Evolutionary conservation across 1,140 invertebrate genomes (phyloP).

Genomic region (Ceratitis capitata): DNA sequence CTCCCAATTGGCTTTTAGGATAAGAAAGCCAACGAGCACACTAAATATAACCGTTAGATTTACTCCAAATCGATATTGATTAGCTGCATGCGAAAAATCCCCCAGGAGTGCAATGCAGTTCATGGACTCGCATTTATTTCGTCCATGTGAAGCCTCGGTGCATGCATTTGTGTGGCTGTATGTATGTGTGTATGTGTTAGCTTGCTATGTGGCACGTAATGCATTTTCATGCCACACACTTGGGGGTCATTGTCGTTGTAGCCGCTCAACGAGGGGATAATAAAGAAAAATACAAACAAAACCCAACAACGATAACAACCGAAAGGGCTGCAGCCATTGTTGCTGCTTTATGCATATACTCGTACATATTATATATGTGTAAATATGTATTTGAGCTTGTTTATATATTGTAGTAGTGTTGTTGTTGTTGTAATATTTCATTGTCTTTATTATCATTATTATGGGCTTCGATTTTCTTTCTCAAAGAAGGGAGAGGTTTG

Average conservation of each 20-base stretch:
- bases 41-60: neutral
- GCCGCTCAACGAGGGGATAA: neutral
- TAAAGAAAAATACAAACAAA: neutral
- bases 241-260: constrained; percentile 12
- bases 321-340: neutral
- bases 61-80: constrained; percentile 34
- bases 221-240: constrained; percentile 20
- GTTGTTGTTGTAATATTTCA: constrained; percentile 17
- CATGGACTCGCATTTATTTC: neutral
- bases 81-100: constrained; percentile 24
- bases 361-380: too few species aligned
- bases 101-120: neutral
- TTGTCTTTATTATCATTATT: constrained; percentile 17
- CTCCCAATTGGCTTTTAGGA: constrained; percentile 25
- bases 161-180: neutral
- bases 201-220: neutral
- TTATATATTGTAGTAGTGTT: too few species aligned
- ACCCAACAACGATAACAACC: neutral
- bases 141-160: too few species aligned
- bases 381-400: too few species aligned
- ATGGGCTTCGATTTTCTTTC: neutral
- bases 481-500: neutral
- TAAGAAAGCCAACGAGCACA: constrained; percentile 26
- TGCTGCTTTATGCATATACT: too few species aligned
- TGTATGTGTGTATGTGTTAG: neutral